phyloP scores from a whole-genome alignment of 2,113 vertebrate genomes.

The Urocynchramus pylzowi region DNA sequence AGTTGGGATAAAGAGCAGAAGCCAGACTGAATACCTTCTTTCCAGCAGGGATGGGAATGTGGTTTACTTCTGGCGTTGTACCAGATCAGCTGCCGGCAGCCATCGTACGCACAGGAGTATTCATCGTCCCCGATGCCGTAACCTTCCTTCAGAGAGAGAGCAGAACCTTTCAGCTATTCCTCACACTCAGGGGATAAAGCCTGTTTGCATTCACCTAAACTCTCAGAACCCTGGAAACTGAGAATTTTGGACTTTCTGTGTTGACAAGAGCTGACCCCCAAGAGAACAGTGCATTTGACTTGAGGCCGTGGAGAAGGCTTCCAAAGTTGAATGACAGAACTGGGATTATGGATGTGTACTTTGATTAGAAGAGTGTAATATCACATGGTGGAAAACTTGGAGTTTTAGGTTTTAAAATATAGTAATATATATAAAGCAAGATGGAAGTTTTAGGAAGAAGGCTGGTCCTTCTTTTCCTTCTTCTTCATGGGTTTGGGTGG shows the following conservation, averaged over 20 bases:
- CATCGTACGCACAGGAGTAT: conserved; percentile 96
- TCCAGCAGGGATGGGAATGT: conserved; percentile 96
- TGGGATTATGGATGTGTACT: not conserved
- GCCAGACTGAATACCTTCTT: conserved; percentile 83
- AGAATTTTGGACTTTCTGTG: not conserved
- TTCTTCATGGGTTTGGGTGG: not conserved
- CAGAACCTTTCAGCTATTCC: not conserved
- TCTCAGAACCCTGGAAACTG: not conserved
- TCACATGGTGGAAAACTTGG: not conserved
- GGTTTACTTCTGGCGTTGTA: conserved; percentile 98
- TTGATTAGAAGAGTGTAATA: not conserved
- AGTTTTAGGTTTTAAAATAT: not conserved
- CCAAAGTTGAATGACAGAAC: not conserved
- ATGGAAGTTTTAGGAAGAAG: not conserved
- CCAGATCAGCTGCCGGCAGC: conserved; percentile 99
- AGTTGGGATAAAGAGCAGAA: not conserved
- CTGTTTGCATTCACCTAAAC: not conserved
- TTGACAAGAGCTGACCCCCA: not conserved
- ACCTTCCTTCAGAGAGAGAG: conserved; percentile 82
- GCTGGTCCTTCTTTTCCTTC: not conserved
- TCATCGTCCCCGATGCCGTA: conserved; percentile 98
- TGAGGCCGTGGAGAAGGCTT: not conserved
- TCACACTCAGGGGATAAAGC: not conserved
- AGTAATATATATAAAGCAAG: not conserved
- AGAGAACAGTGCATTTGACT: not conserved